Base-by-base conservation (phyloP, 2,113 vertebrate genomes). In the Corynorhinus townsendii region DNA sequence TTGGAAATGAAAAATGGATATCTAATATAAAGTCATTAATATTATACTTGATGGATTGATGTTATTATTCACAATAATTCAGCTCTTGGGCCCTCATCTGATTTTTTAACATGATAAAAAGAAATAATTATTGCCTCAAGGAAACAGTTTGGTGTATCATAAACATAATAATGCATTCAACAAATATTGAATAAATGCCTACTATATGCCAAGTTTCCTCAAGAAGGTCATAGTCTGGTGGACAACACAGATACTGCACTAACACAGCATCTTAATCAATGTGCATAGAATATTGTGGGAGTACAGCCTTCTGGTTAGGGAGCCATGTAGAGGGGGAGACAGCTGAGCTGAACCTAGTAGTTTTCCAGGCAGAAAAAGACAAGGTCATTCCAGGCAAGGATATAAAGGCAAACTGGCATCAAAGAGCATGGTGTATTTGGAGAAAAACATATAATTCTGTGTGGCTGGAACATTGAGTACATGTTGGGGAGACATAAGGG, bases 1-100 rank as follows among this genome's bases (percentile, higher is more conserved):
- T 76, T 86, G 90, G 56, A 93, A 97, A 87, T 95, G 66, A 95
- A 94, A 94, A 96, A 64, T 62, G 19, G 22, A n/a, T 89, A 83
- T 68, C n/a, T 90, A 91, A 91, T 82, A 85, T 68, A 80, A 95
- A 89, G 30, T 47, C 83, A 93, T 94, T 95, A 94, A 91, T 91
- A 96, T 77, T 86, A 54, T 47, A 47, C 33, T 86, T 91, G 45
- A 90, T 96, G 20, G 19, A 79, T 66, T 91, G 11, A n/a, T 94
- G 24, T 47, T 90, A 92, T 94, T 92, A 85, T 77, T 90, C 40
- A 85, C 66, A 89, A 83, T 90, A 89, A 93, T 93, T 7, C 28
- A 86, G 80, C 22, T 84, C 80, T 71, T 66, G n/a, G 40, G 38
- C 9, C 56, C 26, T 93, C 33, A 72, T 49, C 19, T 95, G 43